Percentiles rank a stretch among this genome's conserved stretches.
phyloP scores from a whole-genome alignment of 2,797 vertebrate genomes.

The Delichon dasypus region DNA sequence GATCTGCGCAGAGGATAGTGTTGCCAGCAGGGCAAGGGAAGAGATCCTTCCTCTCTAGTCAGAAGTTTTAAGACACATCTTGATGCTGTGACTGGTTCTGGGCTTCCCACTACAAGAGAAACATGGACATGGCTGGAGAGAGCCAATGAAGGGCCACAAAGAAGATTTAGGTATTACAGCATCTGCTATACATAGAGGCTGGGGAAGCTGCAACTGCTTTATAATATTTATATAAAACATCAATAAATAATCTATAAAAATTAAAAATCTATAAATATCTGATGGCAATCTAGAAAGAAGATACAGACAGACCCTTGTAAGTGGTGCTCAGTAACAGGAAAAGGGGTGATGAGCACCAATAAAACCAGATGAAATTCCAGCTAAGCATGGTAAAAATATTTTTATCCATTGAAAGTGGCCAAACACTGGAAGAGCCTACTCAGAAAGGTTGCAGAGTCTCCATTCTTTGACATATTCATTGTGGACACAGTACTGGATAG shows the following conservation, averaged over 20 bases:
- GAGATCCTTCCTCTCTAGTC: not conserved
- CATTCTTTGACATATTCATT: not conserved
- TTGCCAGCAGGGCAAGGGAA: rapidly evolving
- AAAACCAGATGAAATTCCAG: not conserved
- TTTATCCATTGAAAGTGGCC: not conserved
- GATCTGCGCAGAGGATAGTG: not conserved
- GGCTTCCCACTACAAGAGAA: not conserved
- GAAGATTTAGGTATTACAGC: not conserved
- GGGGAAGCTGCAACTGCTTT: not conserved
- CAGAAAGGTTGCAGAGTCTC: not conserved
- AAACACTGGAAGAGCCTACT: not conserved
- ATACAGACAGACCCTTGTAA: not conserved
- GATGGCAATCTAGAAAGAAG: not conserved
- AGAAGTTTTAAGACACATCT: not conserved
- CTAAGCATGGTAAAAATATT: not conserved
- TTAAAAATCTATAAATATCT: not conserved
- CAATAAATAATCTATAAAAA: too few relatives aligned
- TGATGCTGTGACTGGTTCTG: not conserved
- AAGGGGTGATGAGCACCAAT: not conserved
- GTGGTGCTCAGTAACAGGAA: not conserved
- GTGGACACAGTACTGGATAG: not conserved
- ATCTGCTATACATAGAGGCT: not conserved
- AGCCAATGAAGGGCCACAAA: not conserved
- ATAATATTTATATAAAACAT: too few relatives aligned
- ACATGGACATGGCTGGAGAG: not conserved